Percentiles rank a stretch among this genome's conserved stretches.
Evolutionary conservation across 2,797 vertebrate species (phyloP).

Genomic region (Poecilia velifera): DNA sequence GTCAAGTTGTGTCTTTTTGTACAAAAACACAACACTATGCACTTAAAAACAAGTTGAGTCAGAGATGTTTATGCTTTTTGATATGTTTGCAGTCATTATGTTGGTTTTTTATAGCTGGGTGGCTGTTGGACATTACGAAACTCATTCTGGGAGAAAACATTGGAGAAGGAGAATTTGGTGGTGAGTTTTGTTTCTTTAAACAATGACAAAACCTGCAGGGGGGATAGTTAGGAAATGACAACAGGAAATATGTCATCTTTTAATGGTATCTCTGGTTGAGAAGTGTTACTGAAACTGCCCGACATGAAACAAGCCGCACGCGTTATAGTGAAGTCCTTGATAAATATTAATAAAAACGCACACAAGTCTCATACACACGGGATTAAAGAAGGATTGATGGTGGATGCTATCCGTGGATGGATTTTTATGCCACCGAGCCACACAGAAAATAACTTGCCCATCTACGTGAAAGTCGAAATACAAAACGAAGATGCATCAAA

Average conservation of each 20-base stretch:
- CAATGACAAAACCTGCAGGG: background rate
- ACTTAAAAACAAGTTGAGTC: background rate
- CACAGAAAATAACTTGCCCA: too few relatives aligned
- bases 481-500: too few relatives aligned
- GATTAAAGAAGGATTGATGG: too few relatives aligned
- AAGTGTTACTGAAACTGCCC: background rate
- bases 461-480: too few relatives aligned
- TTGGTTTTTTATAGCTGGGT: conserved; percentile 81
- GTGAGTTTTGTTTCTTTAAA: conserved; percentile 70
- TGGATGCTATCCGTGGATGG: too few relatives aligned
- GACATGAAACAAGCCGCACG: background rate
- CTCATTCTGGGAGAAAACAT: conserved; percentile 85
- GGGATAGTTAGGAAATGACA: background rate
- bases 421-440: too few relatives aligned
- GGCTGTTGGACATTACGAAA: conserved; percentile 88
- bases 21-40: background rate
- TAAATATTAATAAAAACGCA: too few relatives aligned
- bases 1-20: background rate
- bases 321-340: too few relatives aligned
- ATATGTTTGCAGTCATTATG: background rate
- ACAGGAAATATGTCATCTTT: background rate
- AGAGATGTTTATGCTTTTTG: background rate
- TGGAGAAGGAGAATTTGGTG: conserved; percentile 91
- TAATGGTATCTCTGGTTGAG: background rate
- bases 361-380: too few relatives aligned